phyloP scores from a whole-genome alignment of 2,888 invertebrate species.

The Agrilus cyanescens region DNA sequence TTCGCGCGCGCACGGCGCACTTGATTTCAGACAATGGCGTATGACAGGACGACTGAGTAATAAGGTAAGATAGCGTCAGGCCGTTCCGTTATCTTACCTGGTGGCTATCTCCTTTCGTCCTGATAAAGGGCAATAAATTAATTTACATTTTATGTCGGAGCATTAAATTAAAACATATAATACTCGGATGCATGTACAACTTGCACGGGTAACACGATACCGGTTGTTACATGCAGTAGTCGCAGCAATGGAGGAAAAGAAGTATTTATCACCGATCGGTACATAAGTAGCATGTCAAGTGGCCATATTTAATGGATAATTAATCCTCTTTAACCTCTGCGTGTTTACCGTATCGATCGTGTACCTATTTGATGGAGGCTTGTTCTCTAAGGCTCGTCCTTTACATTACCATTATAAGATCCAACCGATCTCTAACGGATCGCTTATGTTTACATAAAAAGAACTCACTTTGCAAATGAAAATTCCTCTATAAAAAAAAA shows the following conservation, averaged over 20 bases:
- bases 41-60: too few species aligned
- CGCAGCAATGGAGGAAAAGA: conserved; percentile 13
- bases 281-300: conserved; percentile 27
- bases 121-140: conserved; percentile 6
- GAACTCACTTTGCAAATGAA: too few species aligned
- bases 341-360: conserved; percentile 18
- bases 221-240: conserved; percentile 16
- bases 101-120: too few species aligned
- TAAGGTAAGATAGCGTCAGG: too few species aligned
- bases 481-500: too few species aligned
- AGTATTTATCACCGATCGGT: conserved; percentile 24
- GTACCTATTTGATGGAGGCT: conserved; percentile 15
- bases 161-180: conserved; percentile 17
- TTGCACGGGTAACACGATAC: conserved; percentile 12
- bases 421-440: too few species aligned
- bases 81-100: too few species aligned
- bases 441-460: too few species aligned
- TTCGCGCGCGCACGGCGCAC: neutral
- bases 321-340: conserved; percentile 18
- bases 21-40: too few species aligned
- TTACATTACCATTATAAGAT: too few species aligned
- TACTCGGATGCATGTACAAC: conserved; percentile 4
- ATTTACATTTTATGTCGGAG: conserved; percentile 7
- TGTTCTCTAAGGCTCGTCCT: too few species aligned
- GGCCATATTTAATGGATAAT: conserved; percentile 25